These are phyloP conservation scores for Podargus strigoides DNA, from an alignment of 2,797 vertebrate genomes.

Conservation along the genomic window DNA sequence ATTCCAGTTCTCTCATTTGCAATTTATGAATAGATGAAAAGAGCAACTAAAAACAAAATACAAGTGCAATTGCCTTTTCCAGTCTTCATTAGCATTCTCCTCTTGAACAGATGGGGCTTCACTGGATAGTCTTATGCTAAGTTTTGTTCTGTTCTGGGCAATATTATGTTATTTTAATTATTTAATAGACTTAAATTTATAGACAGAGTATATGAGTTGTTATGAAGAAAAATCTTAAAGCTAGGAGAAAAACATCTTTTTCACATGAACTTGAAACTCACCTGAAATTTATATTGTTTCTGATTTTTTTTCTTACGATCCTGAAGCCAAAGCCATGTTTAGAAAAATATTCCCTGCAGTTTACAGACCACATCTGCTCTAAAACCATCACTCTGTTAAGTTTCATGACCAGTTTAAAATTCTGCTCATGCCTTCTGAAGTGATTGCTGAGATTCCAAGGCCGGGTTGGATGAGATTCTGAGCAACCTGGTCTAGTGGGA, in stretches of 20 bases:
- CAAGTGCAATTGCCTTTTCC: constrained; percentile 21
- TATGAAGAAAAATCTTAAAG: neutral
- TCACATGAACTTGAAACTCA: neutral
- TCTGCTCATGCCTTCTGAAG: neutral
- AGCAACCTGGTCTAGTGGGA: no score
- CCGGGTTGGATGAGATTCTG: no score
- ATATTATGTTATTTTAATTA: neutral
- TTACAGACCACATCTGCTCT: neutral
- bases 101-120: constrained; percentile 48
- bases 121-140: constrained; percentile 5
- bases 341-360: neutral
- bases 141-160: constrained; percentile 9
- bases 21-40: constrained; percentile 52
- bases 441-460: neutral
- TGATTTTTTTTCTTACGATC: neutral
- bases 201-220: neutral
- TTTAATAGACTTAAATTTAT: neutral
- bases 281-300: neutral
- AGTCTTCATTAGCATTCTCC: constrained; percentile 50
- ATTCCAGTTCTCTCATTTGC: constrained; percentile 24
- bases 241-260: neutral
- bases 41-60: constrained; percentile 29
- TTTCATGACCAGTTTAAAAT: neutral
- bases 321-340: neutral
- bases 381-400: neutral